phyloP scores from a whole-genome alignment of 2,113 vertebrate genomes.

The Archilochus colubris region DNA sequence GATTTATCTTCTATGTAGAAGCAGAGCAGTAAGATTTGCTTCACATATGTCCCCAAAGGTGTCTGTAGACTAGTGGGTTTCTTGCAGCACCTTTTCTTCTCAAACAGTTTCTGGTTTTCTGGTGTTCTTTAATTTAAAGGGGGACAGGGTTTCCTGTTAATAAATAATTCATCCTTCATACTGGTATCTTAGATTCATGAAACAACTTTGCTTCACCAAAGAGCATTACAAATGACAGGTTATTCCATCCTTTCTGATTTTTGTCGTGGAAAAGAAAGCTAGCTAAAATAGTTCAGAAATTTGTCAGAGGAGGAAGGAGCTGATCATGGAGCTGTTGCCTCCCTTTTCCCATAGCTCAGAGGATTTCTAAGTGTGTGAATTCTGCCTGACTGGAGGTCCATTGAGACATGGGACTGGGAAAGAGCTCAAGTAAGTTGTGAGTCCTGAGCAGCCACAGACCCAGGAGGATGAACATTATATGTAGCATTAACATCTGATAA shows the following conservation, averaged over 20 bases:
- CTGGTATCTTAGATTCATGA: constrained; percentile 34
- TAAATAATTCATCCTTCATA: constrained; percentile 48
- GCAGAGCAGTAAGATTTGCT: background rate
- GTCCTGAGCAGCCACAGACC: constrained; percentile 13
- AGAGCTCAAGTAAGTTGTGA: constrained; percentile 33
- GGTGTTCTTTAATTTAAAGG: background rate
- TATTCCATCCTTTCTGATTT: constrained; percentile 24
- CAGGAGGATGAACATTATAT: constrained; percentile 42
- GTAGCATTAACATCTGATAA: constrained; percentile 44
- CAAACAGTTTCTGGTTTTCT: background rate
- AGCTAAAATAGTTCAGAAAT: constrained; percentile 18
- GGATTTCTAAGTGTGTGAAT: background rate
- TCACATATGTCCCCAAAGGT: background rate
- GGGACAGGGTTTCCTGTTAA: background rate
- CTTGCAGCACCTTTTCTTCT: background rate
- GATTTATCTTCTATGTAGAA: background rate
- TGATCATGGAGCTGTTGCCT: background rate
- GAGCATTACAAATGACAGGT: constrained; percentile 30
- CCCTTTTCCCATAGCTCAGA: background rate
- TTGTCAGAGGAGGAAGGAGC: background rate
- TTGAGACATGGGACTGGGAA: constrained; percentile 24
- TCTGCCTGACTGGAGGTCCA: background rate
- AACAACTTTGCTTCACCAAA: background rate
- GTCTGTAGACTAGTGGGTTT: background rate
- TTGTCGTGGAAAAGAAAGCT: constrained; percentile 15